Evolutionary conservation across 2,797 vertebrate species (phyloP).

Genomic region (Melanotaenia pygmaea): DNA sequence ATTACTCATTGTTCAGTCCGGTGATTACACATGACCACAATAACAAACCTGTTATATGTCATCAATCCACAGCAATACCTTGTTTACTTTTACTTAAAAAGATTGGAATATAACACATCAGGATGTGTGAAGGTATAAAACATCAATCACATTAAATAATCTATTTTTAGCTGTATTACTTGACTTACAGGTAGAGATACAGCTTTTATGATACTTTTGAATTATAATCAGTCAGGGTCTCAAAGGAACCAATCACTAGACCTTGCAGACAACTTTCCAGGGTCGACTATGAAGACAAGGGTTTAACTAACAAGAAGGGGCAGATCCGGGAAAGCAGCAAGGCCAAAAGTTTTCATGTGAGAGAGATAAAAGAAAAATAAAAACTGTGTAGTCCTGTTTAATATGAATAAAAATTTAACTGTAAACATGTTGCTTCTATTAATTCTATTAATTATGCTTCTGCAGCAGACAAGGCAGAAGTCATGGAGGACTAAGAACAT

Average conservation of each 20-base stretch:
- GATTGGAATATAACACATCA: not conserved
- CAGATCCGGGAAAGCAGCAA: not conserved
- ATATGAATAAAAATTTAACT: not conserved
- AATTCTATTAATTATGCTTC: not conserved
- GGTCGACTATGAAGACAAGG: not conserved
- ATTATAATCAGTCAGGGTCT: not conserved
- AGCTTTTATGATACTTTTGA: not conserved
- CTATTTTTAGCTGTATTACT: not conserved
- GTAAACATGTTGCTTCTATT: not conserved
- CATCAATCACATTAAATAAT: not conserved
- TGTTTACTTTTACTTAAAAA: not conserved
- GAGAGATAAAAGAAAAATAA: too few species aligned
- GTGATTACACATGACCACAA: conserved; percentile 7
- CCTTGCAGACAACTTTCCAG: not conserved
- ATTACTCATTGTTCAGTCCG: not conserved
- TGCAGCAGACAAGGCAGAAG: not conserved
- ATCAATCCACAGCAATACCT: not conserved
- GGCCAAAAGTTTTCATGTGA: too few species aligned
- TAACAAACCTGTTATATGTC: not conserved
- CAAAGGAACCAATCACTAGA: not conserved
- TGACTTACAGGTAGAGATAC: not conserved
- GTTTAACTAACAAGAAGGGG: not conserved
- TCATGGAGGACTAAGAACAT: not conserved
- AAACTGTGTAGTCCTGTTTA: not conserved
- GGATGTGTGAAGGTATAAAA: not conserved